Evolutionary conservation across 2,797 vertebrate species (phyloP).

Genomic region (Anisognathus igniventris): DNA sequence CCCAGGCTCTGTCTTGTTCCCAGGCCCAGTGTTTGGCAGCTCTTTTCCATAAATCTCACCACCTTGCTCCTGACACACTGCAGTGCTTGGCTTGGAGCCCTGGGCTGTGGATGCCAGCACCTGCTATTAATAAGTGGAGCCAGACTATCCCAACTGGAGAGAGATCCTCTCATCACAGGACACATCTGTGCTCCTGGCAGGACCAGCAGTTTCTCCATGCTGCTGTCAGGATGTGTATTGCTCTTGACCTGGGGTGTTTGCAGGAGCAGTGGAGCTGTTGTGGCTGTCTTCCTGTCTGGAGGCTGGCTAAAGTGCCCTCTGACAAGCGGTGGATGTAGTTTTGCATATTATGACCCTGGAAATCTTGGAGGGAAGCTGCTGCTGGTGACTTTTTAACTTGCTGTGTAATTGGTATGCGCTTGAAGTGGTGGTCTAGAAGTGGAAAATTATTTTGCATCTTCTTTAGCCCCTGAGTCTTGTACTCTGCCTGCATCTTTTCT

Average conservation of each 20-base stretch:
- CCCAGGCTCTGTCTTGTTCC: neutral
- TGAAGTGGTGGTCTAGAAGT: neutral
- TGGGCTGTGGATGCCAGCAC: neutral
- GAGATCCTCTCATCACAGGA: neutral
- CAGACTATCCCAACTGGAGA: neutral
- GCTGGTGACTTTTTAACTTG: neutral
- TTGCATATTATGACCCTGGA: neutral
- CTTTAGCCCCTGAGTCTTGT: neutral
- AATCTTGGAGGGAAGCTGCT: neutral
- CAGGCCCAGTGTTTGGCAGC: neutral
- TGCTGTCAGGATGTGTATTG: fast-evolving
- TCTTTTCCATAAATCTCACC: neutral
- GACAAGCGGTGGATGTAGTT: neutral
- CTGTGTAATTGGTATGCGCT: neutral
- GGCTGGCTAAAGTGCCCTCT: neutral
- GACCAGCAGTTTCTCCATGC: neutral
- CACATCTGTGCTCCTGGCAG: neutral
- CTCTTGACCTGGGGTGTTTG: neutral
- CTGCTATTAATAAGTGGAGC: neutral
- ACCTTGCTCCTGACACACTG: neutral
- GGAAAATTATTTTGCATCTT: neutral
- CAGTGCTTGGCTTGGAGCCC: neutral
- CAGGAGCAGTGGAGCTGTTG: neutral
- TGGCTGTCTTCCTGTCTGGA: neutral
- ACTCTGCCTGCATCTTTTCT: neutral